phyloP scores from a whole-genome alignment of 1,140 invertebrate genomes.

The fruit fly (Drosophila melanogaster) region Release_6_plus_ISO1_MT NT_033779.5:13660501-13661000 shows the following conservation, averaged over 20 bases:
- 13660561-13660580: conserved; percentile 71
- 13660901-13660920: conserved; percentile 73
- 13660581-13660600: conserved; percentile 60
- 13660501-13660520: conserved; percentile 41
- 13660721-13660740: conserved; percentile 26
- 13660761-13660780: conserved; percentile 77
- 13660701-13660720: conserved; percentile 68
- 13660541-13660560: conserved; percentile 74
- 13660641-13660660: conserved; percentile 6
- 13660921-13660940: conserved; percentile 25
- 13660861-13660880: conserved; percentile 41
- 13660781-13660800: conserved; percentile 66
- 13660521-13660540: conserved; percentile 81
- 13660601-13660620: conserved; percentile 53
- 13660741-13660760: conserved; percentile 48
- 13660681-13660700: conserved; percentile 32
- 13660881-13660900: conserved; percentile 65
- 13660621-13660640: conserved; percentile 59
- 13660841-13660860: conserved; percentile 55
- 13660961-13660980: neutral
- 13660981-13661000: neutral
- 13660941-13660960: conserved; percentile 15
- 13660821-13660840: conserved; percentile 23
- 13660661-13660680: conserved; percentile 18
- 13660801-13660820: conserved; percentile 38